Evolutionary conservation across 1,140 invertebrate genomes (phyloP).

Genomic region (Apis dorsata): DNA sequence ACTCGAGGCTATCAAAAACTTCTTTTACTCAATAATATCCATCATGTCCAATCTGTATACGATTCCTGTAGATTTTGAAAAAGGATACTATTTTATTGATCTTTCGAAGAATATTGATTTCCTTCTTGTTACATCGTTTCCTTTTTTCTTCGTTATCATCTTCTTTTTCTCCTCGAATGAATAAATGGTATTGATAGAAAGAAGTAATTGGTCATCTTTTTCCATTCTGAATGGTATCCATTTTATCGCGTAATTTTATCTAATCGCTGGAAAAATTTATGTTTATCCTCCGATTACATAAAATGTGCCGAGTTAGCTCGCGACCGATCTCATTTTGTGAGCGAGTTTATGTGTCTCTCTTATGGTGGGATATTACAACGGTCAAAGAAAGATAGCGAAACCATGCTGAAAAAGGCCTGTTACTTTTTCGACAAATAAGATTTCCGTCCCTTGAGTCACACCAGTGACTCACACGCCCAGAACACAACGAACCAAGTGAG

Average conservation of each 20-base stretch:
- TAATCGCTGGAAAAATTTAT: conserved; percentile 33
- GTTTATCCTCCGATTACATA: conserved; percentile 33
- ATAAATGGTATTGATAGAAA: background rate
- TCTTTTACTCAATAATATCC: background rate
- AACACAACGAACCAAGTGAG: conserved; percentile 54
- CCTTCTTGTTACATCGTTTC: background rate
- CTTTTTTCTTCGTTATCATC: background rate
- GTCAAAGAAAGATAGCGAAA: conserved; percentile 5
- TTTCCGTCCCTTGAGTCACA: conserved; percentile 44
- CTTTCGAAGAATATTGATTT: background rate
- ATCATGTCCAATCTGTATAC: background rate
- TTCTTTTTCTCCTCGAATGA: background rate
- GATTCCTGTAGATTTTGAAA: background rate
- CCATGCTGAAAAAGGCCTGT: background rate
- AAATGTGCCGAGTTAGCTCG: conserved; percentile 14
- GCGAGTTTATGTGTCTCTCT: background rate
- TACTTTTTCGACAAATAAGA: conserved; percentile 56
- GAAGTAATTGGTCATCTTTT: background rate
- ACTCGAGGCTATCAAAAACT: conserved; percentile 4
- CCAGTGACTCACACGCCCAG: conserved; percentile 33
- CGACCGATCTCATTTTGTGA: conserved; percentile 24
- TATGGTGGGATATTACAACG: no score
- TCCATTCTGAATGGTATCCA: background rate
- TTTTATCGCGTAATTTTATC: conserved; percentile 32
- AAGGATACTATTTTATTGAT: background rate